These are phyloP conservation scores for Myiagra hebetior DNA, from an alignment of 2,113 vertebrate species.

Conservation along the genomic window DNA sequence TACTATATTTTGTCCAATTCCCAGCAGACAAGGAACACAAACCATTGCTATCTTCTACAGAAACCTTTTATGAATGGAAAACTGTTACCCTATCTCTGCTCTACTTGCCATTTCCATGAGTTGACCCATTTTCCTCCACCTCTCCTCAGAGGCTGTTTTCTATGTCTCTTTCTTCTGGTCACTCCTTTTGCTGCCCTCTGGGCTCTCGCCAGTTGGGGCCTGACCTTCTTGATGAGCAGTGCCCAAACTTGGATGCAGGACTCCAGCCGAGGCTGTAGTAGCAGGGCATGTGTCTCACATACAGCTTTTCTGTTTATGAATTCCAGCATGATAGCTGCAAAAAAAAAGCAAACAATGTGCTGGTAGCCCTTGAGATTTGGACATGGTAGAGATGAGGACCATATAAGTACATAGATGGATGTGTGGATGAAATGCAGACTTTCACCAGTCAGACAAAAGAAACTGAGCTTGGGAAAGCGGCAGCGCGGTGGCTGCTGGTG, in stretches of 20 bases:
- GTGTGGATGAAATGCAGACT: background rate
- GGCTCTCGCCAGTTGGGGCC: background rate
- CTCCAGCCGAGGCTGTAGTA: background rate
- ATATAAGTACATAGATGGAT: background rate
- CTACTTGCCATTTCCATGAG: accelerated
- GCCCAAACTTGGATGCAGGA: background rate
- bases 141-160: background rate
- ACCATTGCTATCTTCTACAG: background rate
- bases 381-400: background rate
- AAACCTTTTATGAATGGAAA: background rate
- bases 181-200: background rate
- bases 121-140: background rate
- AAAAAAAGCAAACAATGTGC: background rate
- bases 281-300: background rate
- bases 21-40: background rate
- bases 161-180: background rate
- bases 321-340: constrained; percentile 4
- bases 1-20: background rate
- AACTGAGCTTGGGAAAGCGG: background rate
- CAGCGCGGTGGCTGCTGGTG: accelerated
- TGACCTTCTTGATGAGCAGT: background rate
- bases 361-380: background rate
- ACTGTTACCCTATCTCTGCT: background rate
- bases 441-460: background rate
- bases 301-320: constrained; percentile 28